Percentiles rank a stretch among this genome's conserved stretches.
Conservation (phyloP, 2,113 vertebrate species). For the Melanerpes aurifrons region DNA sequence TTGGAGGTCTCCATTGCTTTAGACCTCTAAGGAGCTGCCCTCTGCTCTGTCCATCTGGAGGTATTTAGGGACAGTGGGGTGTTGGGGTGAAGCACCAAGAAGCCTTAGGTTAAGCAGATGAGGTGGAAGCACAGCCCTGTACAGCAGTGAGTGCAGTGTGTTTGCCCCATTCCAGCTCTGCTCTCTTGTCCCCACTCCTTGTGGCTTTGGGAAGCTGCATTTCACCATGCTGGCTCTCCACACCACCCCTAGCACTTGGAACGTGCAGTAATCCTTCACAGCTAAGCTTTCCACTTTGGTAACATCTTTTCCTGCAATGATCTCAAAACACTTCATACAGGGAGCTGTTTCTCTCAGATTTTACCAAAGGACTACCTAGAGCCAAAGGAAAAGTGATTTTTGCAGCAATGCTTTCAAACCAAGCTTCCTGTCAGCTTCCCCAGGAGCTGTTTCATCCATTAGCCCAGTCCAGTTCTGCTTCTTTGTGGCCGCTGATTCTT, state of each 20-base stretch:
- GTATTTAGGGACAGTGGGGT: background rate
- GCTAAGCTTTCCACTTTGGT: background rate
- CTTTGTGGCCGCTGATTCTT: background rate
- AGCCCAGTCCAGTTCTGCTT: background rate
- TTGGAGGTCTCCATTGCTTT: background rate
- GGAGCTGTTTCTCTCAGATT: background rate
- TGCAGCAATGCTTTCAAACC: background rate
- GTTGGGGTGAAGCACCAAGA: background rate
- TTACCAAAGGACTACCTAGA: background rate
- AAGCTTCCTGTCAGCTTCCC: slow-evolving; percentile 18
- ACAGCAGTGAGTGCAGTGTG: accelerated
- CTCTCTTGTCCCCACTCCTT: background rate
- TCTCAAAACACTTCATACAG: background rate
- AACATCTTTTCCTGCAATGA: background rate
- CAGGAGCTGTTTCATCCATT: background rate
- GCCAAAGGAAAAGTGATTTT: slow-evolving; percentile 21
- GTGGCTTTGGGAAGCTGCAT: background rate
- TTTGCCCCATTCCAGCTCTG: background rate
- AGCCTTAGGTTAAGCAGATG: background rate
- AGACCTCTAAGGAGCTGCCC: background rate
- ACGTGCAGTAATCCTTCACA: background rate
- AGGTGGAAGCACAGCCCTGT: background rate
- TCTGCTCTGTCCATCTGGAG: background rate
- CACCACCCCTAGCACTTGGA: background rate
- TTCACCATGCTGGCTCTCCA: background rate